phyloP scores from a whole-genome alignment of 2,888 invertebrate genomes.

The Eilema griseolum region DNA sequence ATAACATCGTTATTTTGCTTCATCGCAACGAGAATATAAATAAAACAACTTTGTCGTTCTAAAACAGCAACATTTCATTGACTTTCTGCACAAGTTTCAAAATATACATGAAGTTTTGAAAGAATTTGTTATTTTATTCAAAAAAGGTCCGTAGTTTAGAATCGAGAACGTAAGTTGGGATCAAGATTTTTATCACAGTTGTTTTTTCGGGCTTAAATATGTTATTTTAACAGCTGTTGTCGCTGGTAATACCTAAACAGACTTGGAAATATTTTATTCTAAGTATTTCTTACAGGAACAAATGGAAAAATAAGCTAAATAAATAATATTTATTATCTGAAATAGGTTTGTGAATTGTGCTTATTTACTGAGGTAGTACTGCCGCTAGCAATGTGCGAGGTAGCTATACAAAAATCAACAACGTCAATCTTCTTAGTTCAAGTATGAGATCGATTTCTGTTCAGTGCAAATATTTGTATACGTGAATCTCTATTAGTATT shows the following conservation, averaged over 20 bases:
- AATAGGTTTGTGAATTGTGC: no score
- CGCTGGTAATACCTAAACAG: background rate
- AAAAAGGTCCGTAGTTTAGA: background rate
- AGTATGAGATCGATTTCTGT: no score
- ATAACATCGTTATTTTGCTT: background rate
- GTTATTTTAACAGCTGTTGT: background rate
- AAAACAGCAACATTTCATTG: constrained; percentile 7
- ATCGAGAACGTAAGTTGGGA: background rate
- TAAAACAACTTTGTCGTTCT: background rate
- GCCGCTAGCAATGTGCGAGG: no score
- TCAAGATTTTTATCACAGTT: background rate
- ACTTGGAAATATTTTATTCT: background rate
- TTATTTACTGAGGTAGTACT: no score
- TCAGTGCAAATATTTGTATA: no score
- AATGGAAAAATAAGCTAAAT: background rate
- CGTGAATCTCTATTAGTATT: no score
- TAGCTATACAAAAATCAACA: no score
- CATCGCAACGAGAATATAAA: background rate
- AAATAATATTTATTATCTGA: background rate
- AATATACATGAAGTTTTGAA: background rate
- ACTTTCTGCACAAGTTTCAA: constrained; percentile 4
- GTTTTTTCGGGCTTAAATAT: background rate
- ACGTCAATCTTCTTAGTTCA: no score
- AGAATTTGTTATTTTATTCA: background rate
- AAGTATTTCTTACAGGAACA: background rate